phyloP scores from a whole-genome alignment of 2,888 invertebrate species.

The Pyrrhia umbra region DNA sequence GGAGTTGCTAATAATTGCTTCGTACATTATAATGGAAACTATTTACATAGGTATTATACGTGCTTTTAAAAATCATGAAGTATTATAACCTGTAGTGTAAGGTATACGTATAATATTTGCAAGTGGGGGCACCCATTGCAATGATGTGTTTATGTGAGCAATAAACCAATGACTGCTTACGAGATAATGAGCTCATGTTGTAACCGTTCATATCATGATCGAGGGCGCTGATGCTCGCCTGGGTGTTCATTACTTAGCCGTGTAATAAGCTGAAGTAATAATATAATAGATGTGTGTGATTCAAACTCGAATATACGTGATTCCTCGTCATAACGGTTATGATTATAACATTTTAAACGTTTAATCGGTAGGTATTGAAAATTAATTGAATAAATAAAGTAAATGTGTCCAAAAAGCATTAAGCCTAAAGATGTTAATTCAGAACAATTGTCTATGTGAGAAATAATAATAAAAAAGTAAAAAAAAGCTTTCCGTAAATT shows the following conservation, averaged over 20 bases:
- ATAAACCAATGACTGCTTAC: constrained; percentile 14
- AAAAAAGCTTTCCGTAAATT: background rate
- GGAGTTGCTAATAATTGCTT: constrained; percentile 32
- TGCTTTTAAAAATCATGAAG: constrained; percentile 25
- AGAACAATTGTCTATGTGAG: background rate
- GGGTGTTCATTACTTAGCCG: constrained; percentile 7
- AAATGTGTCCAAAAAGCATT: background rate
- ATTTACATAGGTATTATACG: constrained; percentile 18
- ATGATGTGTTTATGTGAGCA: constrained; percentile 9
- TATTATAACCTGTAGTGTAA: constrained; percentile 18
- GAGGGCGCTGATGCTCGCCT: background rate
- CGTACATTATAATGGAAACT: constrained; percentile 7
- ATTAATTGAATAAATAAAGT: background rate
- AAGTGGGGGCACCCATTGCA: background rate
- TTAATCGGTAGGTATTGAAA: background rate
- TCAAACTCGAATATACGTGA: background rate
- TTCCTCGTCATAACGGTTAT: too few relatives aligned
- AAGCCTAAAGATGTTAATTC: too few relatives aligned
- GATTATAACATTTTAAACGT: background rate
- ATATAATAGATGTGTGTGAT: background rate
- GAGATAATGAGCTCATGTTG: constrained; percentile 15
- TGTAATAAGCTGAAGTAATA: constrained; percentile 8
- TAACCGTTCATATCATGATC: constrained; percentile 14
- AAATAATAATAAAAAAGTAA: background rate
- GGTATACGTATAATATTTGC: constrained; percentile 5